Evolutionary conservation across 2,113 vertebrate genomes (phyloP).

Genomic region (Saccopteryx leptura): DNA sequence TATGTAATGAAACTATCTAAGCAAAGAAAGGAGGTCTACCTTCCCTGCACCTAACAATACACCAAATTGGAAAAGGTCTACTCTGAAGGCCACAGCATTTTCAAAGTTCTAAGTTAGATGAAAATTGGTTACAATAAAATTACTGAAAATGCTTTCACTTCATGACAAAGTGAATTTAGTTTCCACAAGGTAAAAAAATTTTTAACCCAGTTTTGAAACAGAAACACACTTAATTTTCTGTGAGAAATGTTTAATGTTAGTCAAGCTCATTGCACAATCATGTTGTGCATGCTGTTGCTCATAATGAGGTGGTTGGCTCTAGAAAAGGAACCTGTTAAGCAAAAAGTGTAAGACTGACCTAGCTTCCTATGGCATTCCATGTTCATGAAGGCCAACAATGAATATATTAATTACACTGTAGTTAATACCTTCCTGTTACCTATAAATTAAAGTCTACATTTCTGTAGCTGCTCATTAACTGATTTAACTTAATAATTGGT

Average conservation of each 20-base stretch:
- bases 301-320: background rate
- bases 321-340: background rate
- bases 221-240: background rate
- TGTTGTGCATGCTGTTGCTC: background rate
- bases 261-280: background rate
- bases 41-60: background rate
- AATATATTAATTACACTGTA: background rate
- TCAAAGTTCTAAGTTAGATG: background rate
- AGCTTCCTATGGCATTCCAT: background rate
- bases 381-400: background rate
- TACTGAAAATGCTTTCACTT: constrained; percentile 29
- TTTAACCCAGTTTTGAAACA: background rate
- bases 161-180: background rate
- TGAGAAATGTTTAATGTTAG: background rate
- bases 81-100: background rate
- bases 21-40: background rate
- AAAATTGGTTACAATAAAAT: constrained; percentile 29
- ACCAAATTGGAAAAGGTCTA: background rate
- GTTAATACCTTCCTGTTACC: background rate
- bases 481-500: background rate
- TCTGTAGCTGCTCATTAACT: background rate
- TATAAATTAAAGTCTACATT: background rate
- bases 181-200: background rate
- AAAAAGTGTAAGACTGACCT: background rate
- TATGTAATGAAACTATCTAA: background rate